Evolutionary conservation across 2,888 invertebrate species (phyloP).

Genomic region (Nesidiocoris tenuis): DNA sequence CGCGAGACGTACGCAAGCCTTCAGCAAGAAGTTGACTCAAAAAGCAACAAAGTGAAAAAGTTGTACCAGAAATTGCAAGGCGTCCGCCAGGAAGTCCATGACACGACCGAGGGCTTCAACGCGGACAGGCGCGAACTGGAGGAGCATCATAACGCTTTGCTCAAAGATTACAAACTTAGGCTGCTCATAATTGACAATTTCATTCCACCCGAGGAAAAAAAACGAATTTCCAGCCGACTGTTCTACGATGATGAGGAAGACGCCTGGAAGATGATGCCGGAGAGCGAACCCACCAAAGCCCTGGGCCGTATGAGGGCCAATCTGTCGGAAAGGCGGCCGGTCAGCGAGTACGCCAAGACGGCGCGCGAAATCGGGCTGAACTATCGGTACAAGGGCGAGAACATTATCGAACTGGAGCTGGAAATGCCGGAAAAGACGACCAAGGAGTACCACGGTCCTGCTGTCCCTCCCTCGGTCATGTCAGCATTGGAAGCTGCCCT

Average conservation of each 20-base stretch:
- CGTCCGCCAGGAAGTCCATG: constrained; percentile 68
- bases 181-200: constrained; percentile 87
- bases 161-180: constrained; percentile 86
- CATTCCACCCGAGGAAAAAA: constrained; percentile 79
- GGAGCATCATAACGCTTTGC: constrained; percentile 85
- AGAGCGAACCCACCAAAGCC: constrained; percentile 49
- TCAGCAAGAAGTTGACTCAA: constrained; percentile 95
- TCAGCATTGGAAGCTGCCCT: constrained; percentile 65
- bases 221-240: constrained; percentile 70
- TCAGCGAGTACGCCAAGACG: constrained; percentile 52
- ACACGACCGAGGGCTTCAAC: constrained; percentile 84
- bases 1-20: constrained; percentile 87
- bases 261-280: constrained; percentile 63
- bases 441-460: constrained; percentile 69
- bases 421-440: constrained; percentile 77
- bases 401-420: constrained; percentile 71
- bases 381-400: constrained; percentile 58
- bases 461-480: constrained; percentile 70
- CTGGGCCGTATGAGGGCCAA: constrained; percentile 46
- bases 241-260: constrained; percentile 81
- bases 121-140: constrained; percentile 89
- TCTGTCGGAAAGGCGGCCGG: constrained; percentile 61
- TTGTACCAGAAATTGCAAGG: constrained; percentile 78
- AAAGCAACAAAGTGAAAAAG: constrained; percentile 85
- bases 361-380: constrained; percentile 46